These are phyloP conservation scores for Coluber constrictor DNA, from an alignment of 2,797 vertebrate species.

Conservation along the genomic window DNA sequence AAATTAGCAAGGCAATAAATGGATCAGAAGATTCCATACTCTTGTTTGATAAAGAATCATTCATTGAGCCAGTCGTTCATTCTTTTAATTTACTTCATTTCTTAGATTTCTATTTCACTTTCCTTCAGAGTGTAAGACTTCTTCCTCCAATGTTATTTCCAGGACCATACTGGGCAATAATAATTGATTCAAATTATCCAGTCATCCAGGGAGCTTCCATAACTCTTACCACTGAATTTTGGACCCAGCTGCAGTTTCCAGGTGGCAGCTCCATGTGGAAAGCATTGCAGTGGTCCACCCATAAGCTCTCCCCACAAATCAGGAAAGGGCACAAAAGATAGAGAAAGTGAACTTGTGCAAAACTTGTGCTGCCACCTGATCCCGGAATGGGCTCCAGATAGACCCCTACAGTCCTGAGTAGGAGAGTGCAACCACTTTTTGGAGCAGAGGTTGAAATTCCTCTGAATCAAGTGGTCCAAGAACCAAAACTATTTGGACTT, in stretches of 20 bases:
- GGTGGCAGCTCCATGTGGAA: neutral
- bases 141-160: neutral
- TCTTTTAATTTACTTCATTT: neutral
- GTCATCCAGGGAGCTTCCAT: neutral
- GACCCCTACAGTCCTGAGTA: neutral
- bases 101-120: neutral
- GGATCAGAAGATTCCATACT: neutral
- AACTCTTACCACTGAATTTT: neutral
- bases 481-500: neutral
- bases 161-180: neutral
- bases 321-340: neutral
- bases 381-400: neutral
- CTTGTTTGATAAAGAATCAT: neutral
- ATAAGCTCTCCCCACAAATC: neutral
- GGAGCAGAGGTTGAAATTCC: neutral
- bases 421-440: neutral
- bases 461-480: neutral
- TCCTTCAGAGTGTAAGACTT: neutral
- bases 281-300: neutral
- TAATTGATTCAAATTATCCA: neutral
- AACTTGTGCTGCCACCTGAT: neutral
- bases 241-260: neutral
- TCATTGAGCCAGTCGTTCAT: neutral
- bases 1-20: neutral
- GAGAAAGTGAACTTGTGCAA: neutral